Base-by-base conservation (phyloP, 2,888 invertebrate genomes). In the Oegoconia quadripuncta region DNA sequence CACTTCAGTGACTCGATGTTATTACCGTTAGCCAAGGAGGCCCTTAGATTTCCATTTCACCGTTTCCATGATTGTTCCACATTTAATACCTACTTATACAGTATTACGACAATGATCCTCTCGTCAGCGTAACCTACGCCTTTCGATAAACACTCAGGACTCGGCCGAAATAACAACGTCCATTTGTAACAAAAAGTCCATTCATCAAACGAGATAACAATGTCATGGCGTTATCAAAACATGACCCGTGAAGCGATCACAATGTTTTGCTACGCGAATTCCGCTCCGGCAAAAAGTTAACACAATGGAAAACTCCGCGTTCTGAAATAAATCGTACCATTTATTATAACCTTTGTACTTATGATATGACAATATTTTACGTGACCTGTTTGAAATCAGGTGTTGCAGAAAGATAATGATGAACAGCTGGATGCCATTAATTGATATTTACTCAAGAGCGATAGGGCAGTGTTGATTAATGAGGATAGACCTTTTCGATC, bases 151-250 rank as follows among this genome's bases (percentile, higher is more conserved):
- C 61, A 69, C 66, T 65, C 59, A 55, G 55, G n/a, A 9, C 5
- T n/a, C 23, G 23, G 23, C 23, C 71, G 63, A 74, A 79, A 80
- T 76, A 79, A 77, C 79, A 74, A 69, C 71, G 76, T 69, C 74
- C 80, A 80, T 81, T 83, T 76, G 76, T 76, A 74, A 81, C 81
- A 82, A 79, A 81, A 81, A 81, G 79, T 73, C 80, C 80, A 83
- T 83, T 82, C 80, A 80, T 83, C 82, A 80, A 76, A 79, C 70
- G 64, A 81, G 82, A 82, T 81, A 83, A 82, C 78, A 79, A 75
- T 76, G 81, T 81, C 80, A 78, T 71, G 61, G 66, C 77, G 79
- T 79, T 83, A 83, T 81, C 82, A 81, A 82, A 83, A 81, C 78
- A 80, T 73, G 76, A 74, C 73, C 76, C 74, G 80, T 69, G 74